Conservation (phyloP, 2,888 invertebrate species). For the Diarsia dahlii region DNA sequence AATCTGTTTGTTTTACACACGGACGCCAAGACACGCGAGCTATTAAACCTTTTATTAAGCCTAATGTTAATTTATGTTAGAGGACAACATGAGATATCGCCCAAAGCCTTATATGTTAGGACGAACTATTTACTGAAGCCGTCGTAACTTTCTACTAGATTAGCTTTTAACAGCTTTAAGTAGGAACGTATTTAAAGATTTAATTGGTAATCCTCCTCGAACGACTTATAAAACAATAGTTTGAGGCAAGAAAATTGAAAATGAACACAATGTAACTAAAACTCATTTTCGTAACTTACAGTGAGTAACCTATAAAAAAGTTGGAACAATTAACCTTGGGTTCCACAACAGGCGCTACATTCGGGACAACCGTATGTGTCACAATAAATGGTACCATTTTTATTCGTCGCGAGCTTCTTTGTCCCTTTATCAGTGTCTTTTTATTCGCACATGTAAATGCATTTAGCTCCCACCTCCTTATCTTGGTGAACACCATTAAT, state of each 20-base stretch:
- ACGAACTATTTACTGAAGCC: slow-evolving; percentile 31
- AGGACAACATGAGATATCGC: slow-evolving; percentile 60
- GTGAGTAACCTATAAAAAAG: background rate
- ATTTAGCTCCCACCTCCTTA: slow-evolving; percentile 89
- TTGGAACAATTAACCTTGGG: slow-evolving; percentile 18
- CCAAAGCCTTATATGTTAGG: slow-evolving; percentile 44
- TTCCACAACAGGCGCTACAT: slow-evolving; percentile 22
- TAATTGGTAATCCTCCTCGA: background rate
- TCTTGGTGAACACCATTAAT: slow-evolving; percentile 88
- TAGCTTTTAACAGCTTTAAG: slow-evolving; percentile 1
- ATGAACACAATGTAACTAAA: background rate
- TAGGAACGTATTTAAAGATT: slow-evolving; percentile 2
- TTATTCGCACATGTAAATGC: slow-evolving; percentile 90
- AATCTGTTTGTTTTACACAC: slow-evolving; percentile 80
- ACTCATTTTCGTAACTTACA: background rate
- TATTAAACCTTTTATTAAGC: slow-evolving; percentile 63
- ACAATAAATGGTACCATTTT: slow-evolving; percentile 76
- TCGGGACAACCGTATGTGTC: slow-evolving; percentile 65
- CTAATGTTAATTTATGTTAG: slow-evolving; percentile 64
- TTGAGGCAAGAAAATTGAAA: background rate
- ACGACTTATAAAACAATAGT: background rate
- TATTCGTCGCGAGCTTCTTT: slow-evolving; percentile 84
- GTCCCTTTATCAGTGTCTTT: slow-evolving; percentile 87
- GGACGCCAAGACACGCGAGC: slow-evolving; percentile 63
- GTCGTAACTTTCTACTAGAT: slow-evolving; percentile 21